Evolutionary conservation across 2,113 vertebrate species (phyloP).

Genomic region (Phrynosoma blainvillii): DNA sequence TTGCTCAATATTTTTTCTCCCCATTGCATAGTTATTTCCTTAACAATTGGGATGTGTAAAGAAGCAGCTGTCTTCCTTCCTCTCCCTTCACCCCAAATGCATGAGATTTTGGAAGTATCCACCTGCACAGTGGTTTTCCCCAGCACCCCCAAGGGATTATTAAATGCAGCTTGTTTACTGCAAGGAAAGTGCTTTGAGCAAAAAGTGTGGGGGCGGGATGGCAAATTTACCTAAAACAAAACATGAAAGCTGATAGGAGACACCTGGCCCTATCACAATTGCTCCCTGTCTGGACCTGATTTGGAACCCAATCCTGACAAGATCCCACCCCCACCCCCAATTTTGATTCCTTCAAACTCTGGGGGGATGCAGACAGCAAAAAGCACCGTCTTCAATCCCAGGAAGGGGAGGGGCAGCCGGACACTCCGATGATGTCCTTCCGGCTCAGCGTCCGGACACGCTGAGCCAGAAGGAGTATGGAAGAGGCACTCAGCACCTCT

Average conservation of each 20-base stretch:
- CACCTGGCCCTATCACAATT: neutral
- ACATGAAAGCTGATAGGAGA: neutral
- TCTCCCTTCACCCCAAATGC: constrained; percentile 48
- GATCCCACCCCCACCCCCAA: neutral
- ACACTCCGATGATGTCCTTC: too few relatives aligned
- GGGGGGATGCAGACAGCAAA: too few relatives aligned
- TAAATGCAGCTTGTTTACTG: constrained; percentile 51
- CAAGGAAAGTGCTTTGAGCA: constrained; percentile 37
- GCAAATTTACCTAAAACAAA: neutral
- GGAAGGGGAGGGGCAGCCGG: too few relatives aligned
- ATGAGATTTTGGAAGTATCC: constrained; percentile 58
- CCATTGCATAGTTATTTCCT: constrained; percentile 42
- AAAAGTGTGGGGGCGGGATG: too few relatives aligned
- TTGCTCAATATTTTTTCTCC: constrained; percentile 39
- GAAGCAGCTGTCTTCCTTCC: constrained; percentile 33
- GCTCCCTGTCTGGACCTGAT: neutral
- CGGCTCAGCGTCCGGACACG: too few relatives aligned
- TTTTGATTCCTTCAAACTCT: neutral
- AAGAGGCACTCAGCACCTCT: too few relatives aligned
- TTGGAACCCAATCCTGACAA: neutral
- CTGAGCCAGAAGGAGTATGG: too few relatives aligned
- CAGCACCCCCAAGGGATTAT: constrained; percentile 45
- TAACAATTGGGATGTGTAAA: constrained; percentile 44
- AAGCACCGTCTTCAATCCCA: too few relatives aligned
- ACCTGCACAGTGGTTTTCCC: constrained; percentile 57